Evolutionary conservation across 2,113 vertebrate genomes (phyloP), one percentile per base, ranked within the genome.

Genomic region (Cheilinus undulatus): DNA sequence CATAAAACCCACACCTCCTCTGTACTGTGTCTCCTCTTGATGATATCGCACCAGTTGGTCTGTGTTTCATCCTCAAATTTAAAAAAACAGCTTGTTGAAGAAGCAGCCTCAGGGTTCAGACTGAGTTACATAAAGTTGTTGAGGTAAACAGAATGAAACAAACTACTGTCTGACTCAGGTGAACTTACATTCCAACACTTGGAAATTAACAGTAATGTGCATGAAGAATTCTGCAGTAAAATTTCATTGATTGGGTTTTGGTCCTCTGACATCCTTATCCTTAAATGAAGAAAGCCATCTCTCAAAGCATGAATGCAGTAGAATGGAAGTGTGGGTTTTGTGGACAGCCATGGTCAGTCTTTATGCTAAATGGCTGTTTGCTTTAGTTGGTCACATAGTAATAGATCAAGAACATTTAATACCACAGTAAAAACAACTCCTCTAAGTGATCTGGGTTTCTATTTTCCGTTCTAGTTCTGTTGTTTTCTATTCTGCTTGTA

Each of bases 21-120:
- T 23, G n/a, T 49, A 20, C 30, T 27, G 45, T 15, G 54, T 54
- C 65, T 80, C 72, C 51, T 71, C 43, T 65, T 30, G 43, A 34
- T 76, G 59, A 71, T 64, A 48, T 48, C 2, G 45, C 5, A 48
- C 66, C 30, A 15, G 30, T 65, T 45, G 22, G 59, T 76, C 53
- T 82, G 34, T 51, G 54, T 71, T 79, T 79, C 34, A 53, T 76
- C 56, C 14, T 58, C 24, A 54, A 66, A 38, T n/a, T n/a, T 54
- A 49, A 81, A 66, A 38, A 81, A 59, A 32, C 40, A 20, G 15
- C 8, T 59, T 50, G 22, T 11, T 53, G 40, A 32, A 48, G 61
- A 73, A 63, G 66, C 40, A 34, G 48, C 76, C 61, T 54, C 5
- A 3, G 69, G 74, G 65, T 40, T 45, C 7, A 72, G 34, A 59